Evolutionary conservation across 2,797 vertebrate genomes (phyloP), one percentile per base, ranked within the genome.

Genomic region (Scarus forsteni): DNA sequence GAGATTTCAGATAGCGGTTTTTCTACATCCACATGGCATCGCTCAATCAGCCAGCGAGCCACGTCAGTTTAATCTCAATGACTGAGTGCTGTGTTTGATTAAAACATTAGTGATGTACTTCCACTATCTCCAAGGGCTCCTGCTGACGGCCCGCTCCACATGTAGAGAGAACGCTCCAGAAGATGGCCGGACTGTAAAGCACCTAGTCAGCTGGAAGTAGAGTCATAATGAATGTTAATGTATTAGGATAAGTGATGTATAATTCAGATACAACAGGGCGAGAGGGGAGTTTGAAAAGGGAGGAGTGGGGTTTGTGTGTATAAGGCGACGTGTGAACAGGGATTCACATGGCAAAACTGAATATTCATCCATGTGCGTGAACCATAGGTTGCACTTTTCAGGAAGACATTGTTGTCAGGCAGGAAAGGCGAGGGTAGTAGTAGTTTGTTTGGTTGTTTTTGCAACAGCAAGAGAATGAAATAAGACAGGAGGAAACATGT

Each of bases 181-280:
- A 87, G 87, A 89, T 72, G 83, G 75, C 61, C 50, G 42, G 85
- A 82, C 86, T 89, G 85, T 77, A 88, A 91, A 92, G 80, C 81
- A 88, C 88, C 76, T 66, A 84, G 88, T 91, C 89, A 92, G 91
- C 90, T 92, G 83, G 80, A 92, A 92, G 84, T 80, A 56, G 79
- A 88, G 84, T 73, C 85, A 93, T 93, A 94, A 93, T 93, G 86
- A 81, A 90, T 92, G 90, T 92, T 92, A 94, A 94, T 94, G 92
- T 90, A 92, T 91, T 86, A 87, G 87, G 83, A 90, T 90, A 89
- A 90, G 75, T 89, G 77, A 93, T 94, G 90, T 92, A 94, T 94
- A 92, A 94, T 92, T 93, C 86, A 92, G 80, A 85, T 75, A 65
- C 61, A 35, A 81, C 49, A 73, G 57, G 67, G 66, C 50, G 51